Percentiles rank a stretch among this genome's conserved stretches.
Evolutionary conservation across 1,140 invertebrate genomes (phyloP).

Genomic region (Latrodectus geometricus): DNA sequence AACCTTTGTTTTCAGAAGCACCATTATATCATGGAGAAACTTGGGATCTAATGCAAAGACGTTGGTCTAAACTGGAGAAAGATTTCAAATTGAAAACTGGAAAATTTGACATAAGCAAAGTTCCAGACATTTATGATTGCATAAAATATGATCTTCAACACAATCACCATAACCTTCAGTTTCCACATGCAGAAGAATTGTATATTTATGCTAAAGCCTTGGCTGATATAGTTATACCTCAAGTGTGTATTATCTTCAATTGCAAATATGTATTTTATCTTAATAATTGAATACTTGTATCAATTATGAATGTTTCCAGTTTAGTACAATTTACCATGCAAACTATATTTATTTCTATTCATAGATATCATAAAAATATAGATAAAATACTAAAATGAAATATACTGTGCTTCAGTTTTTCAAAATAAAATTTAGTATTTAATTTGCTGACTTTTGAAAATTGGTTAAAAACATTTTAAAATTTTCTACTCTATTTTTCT

Average conservation of each 20-base stretch:
- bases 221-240: slow-evolving; percentile 98
- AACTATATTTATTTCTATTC: no score
- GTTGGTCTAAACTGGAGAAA: slow-evolving; percentile 99
- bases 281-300: not conserved
- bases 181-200: slow-evolving; percentile 92
- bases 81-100: slow-evolving; percentile 94
- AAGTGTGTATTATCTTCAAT: slow-evolving; percentile 73
- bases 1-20: slow-evolving; percentile 74
- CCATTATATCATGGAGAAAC: slow-evolving; percentile 97
- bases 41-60: slow-evolving; percentile 97
- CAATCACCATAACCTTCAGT: slow-evolving; percentile 94
- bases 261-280: slow-evolving; percentile 1
- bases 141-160: slow-evolving; percentile 99
- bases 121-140: slow-evolving; percentile 99
- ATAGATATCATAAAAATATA: no score
- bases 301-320: no score
- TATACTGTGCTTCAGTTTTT: no score
- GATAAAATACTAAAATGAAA: no score
- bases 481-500: no score
- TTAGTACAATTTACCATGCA: no score
- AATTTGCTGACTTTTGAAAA: no score
- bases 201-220: slow-evolving; percentile 95
- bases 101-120: slow-evolving; percentile 97
- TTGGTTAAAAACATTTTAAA: no score
- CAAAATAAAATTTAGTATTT: no score